Conservation (phyloP, 2,888 invertebrate species). For the Lasioglossum vierecki region DNA sequence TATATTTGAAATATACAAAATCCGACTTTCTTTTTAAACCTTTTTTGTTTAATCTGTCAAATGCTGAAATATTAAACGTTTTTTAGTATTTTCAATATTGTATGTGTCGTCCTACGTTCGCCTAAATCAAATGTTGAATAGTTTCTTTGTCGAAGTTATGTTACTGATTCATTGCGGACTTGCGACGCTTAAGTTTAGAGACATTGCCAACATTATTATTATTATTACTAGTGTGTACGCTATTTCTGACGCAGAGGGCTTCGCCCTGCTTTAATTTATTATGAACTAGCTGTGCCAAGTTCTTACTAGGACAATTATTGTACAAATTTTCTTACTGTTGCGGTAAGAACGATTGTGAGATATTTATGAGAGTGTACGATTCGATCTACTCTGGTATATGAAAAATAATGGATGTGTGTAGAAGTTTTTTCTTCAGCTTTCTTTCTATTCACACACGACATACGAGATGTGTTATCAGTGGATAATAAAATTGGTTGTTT, state of each 20-base stretch:
- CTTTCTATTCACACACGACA: too few relatives aligned
- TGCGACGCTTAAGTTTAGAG: neutral
- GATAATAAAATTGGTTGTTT: neutral
- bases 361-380: neutral
- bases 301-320: neutral
- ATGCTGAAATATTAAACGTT: neutral
- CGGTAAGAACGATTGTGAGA: neutral
- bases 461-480: too few relatives aligned
- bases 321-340: neutral
- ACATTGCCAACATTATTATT: neutral
- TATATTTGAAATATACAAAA: neutral
- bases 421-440: too few relatives aligned
- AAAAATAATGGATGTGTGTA: too few relatives aligned
- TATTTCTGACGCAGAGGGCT: neutral
- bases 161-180: neutral
- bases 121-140: neutral
- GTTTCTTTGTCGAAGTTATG: neutral
- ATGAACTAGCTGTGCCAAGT: neutral
- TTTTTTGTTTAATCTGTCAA: neutral
- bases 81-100: neutral
- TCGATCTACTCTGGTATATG: too few relatives aligned
- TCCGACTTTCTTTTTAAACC: neutral
- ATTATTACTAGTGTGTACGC: constrained; percentile 5
- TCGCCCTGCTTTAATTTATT: neutral
- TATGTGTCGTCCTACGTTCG: neutral